These are phyloP conservation scores for Hyposoter dolosus DNA, from an alignment of 2,888 invertebrate genomes.

Conservation along the genomic window DNA sequence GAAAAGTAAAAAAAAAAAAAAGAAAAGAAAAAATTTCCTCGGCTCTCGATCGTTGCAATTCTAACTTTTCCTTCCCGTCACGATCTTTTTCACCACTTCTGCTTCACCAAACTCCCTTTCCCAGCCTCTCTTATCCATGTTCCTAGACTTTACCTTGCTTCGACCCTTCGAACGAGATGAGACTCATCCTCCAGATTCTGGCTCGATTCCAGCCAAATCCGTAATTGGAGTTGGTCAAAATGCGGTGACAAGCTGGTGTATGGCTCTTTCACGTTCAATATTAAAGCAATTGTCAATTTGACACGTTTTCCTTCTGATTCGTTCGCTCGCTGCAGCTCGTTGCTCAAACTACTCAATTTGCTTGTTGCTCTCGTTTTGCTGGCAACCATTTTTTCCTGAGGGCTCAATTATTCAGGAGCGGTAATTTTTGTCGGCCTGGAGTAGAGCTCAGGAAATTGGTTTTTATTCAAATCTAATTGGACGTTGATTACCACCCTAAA, in stretches of 20 bases:
- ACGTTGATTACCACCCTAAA: background rate
- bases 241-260: constrained; percentile 41
- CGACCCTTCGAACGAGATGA: constrained; percentile 49
- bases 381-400: background rate
- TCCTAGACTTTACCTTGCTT: constrained; percentile 40
- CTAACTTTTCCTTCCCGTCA: constrained; percentile 1
- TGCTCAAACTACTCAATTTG: background rate
- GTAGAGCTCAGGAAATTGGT: background rate
- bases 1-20: background rate
- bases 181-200: constrained; percentile 64
- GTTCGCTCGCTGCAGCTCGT: background rate
- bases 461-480: background rate
- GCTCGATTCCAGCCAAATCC: constrained; percentile 66
- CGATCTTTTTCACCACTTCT: constrained; percentile 26
- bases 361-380: background rate
- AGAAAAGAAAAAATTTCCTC: background rate
- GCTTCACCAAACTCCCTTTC: constrained; percentile 43
- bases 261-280: constrained; percentile 21
- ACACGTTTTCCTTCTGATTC: constrained; percentile 31
- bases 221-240: constrained; percentile 69
- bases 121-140: constrained; percentile 35
- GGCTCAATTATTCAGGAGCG: background rate
- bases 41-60: background rate
- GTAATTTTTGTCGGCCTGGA: background rate
- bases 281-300: constrained; percentile 47